A percentile compares a stretch with the other conserved stretches of the same genome.
Evolutionary conservation across 2,888 invertebrate species (phyloP).

Genomic region (Aricia artaxerxes): DNA sequence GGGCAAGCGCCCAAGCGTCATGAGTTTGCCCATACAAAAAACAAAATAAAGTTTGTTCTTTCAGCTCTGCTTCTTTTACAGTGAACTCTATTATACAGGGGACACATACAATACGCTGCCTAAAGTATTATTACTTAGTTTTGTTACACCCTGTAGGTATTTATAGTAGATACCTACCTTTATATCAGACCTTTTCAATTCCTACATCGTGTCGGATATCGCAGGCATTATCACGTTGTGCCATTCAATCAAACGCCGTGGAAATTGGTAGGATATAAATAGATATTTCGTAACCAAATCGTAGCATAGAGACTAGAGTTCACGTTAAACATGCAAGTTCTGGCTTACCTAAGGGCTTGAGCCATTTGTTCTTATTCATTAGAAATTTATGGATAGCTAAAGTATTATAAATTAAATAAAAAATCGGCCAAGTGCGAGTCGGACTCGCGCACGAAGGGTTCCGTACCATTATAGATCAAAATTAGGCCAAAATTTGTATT

Average conservation of each 20-base stretch:
- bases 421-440: no score
- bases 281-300: slow-evolving; percentile 7
- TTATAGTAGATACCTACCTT: not conserved
- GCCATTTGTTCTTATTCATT: not conserved
- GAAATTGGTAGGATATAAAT: not conserved
- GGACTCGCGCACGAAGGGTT: no score
- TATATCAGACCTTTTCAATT: not conserved
- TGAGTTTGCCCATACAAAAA: no score
- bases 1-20: no score
- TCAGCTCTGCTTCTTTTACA: no score
- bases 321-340: not conserved
- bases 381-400: no score
- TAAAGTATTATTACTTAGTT: not conserved
- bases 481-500: no score
- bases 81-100: no score
- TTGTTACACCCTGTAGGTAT: not conserved
- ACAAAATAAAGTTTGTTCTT: no score
- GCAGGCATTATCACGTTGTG: not conserved
- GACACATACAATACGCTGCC: no score
- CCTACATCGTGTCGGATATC: not conserved
- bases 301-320: not conserved
- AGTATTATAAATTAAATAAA: no score
- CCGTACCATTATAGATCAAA: no score
- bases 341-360: not conserved
- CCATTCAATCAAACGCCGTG: not conserved